phyloP scores from a whole-genome alignment of 2,888 invertebrate species.

The Ceratothoa steindachneri region DNA sequence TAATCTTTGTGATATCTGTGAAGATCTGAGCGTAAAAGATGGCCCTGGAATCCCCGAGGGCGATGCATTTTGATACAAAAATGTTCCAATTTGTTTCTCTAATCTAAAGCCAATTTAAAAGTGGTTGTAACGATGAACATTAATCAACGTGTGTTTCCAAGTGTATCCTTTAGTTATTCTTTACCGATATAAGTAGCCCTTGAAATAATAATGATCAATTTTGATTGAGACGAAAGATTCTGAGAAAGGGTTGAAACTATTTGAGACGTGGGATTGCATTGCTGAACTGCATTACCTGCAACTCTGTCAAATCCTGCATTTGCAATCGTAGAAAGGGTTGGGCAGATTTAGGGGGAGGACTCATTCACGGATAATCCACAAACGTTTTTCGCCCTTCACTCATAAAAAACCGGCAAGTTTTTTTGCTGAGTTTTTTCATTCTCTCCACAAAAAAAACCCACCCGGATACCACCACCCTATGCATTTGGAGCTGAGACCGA shows the following conservation, averaged over 20 bases:
- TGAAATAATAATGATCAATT: not conserved
- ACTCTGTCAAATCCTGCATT: slow-evolving; percentile 9
- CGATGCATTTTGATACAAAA: too few relatives aligned
- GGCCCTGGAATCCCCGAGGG: too few relatives aligned
- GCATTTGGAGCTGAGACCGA: too few relatives aligned
- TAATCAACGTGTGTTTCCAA: too few relatives aligned
- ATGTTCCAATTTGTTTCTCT: too few relatives aligned
- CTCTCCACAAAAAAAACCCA: too few relatives aligned
- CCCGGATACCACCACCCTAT: too few relatives aligned
- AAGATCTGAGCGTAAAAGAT: not conserved
- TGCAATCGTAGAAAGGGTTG: slow-evolving; percentile 8
- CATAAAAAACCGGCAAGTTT: not conserved
- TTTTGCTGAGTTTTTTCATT: too few relatives aligned
- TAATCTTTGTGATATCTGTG: slow-evolving; percentile 8
- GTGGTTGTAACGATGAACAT: too few relatives aligned
- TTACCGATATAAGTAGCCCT: too few relatives aligned
- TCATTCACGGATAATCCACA: slow-evolving; percentile 5
- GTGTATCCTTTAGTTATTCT: too few relatives aligned
- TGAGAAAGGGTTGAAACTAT: not conserved
- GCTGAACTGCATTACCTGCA: slow-evolving; percentile 5
- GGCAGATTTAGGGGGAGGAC: not conserved
- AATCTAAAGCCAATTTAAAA: too few relatives aligned
- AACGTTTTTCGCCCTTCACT: not conserved
- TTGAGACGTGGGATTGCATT: not conserved
- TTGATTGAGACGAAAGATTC: not conserved